Evolutionary conservation across 2,113 vertebrate species (phyloP).

Genomic region (Aepyceros melampus): DNA sequence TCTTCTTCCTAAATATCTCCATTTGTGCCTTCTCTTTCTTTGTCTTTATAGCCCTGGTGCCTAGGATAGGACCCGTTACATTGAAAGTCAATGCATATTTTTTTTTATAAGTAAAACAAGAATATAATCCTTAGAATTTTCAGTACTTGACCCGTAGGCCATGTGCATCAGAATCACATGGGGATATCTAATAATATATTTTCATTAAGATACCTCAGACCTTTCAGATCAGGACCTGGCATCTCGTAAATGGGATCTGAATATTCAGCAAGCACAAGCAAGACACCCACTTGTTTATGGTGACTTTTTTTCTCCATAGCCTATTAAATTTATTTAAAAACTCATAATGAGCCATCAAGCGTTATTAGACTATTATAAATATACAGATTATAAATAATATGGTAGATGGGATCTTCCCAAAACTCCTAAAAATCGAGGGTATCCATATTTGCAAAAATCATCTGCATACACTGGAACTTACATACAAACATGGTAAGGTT

Average conservation of each 20-base stretch:
- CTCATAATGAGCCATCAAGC: background rate
- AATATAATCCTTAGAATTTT: background rate
- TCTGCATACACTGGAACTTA: background rate
- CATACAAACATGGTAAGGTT: background rate
- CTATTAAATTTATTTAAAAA: conserved; percentile 4
- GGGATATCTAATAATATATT: background rate
- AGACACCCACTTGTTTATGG: background rate
- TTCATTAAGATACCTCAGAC: background rate
- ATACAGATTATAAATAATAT: background rate
- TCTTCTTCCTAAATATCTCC: background rate
- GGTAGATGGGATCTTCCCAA: background rate
- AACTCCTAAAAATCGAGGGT: background rate
- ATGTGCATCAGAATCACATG: background rate
- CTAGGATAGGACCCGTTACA: background rate
- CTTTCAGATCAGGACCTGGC: background rate
- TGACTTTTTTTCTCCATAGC: background rate
- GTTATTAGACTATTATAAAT: background rate
- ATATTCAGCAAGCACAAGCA: background rate
- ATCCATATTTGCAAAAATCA: background rate
- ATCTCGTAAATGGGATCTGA: background rate
- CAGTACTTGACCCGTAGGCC: background rate
- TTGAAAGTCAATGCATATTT: background rate
- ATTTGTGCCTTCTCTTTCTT: background rate
- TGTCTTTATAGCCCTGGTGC: background rate
- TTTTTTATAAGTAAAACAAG: background rate